These are phyloP conservation scores for Acanthosoma haemorrhoidale DNA, from an alignment of 2,888 invertebrate species.

Conservation along the genomic window DNA sequence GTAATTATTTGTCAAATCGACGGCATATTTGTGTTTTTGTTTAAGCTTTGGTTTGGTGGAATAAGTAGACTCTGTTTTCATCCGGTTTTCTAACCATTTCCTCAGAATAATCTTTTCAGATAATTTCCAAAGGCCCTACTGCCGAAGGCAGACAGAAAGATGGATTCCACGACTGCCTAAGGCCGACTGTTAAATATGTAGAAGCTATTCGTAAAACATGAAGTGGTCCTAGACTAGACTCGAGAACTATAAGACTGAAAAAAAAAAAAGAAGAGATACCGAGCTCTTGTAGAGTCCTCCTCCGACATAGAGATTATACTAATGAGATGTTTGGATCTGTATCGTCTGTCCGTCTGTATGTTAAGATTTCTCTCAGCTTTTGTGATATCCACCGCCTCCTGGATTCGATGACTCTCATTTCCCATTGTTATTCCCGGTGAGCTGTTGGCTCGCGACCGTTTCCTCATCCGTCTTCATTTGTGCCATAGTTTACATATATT, in stretches of 20 bases:
- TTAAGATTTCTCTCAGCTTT: too few species aligned
- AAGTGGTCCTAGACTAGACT: not conserved
- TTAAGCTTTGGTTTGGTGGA: too few species aligned
- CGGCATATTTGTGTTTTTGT: too few species aligned
- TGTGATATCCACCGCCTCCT: too few species aligned
- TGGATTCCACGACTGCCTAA: too few species aligned
- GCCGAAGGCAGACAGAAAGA: too few species aligned
- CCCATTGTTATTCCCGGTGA: not conserved
- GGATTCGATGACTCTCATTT: not conserved
- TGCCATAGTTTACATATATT: not conserved
- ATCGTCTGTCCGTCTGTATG: not conserved
- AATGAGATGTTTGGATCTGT: constrained; percentile 19
- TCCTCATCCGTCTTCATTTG: not conserved
- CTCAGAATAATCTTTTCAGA: too few species aligned
- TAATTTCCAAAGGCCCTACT: too few species aligned
- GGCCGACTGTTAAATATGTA: not conserved
- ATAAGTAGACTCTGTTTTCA: too few species aligned
- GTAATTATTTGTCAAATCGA: too few species aligned
- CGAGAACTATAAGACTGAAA: not conserved
- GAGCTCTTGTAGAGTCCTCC: not conserved
- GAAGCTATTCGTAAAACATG: constrained; percentile 1
- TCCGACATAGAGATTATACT: constrained; percentile 16
- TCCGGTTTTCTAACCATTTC: too few species aligned
- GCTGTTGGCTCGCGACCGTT: not conserved
- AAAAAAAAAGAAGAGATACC: not conserved